Evolutionary conservation across 2,888 invertebrate species (phyloP), one percentile per base, ranked within the genome.

Genomic region (Timema podura): DNA sequence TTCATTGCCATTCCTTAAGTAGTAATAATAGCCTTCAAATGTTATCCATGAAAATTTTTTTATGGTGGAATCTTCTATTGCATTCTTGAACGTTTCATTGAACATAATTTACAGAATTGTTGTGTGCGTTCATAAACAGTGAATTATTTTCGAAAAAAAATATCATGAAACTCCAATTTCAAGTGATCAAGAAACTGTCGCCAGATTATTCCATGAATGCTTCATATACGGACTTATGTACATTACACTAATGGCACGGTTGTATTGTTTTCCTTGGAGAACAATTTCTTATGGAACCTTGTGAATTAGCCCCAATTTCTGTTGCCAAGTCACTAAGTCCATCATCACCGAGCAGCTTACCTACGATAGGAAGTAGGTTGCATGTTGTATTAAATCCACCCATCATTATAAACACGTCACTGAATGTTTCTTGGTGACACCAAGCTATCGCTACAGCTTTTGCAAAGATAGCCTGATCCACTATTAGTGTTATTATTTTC

Each of bases 201-300:
- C 30, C 30, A 61, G 45, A 61, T 61, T 2, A 61, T 45, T 44
- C 2, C 61, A 61, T 61, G 6, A 30, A 61, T 61, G 7, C 61
- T 61, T 61, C 15, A 45, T 61, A 61, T 45, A 61, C 45, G 44
- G 45, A 61, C 61, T 61, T 61, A 61, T 61, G 61, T n/a, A n/a
- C n/a, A n/a, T n/a, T 1, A 16, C 5, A 7, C 30, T 30, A 61
- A 61, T 61, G 13, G 61, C n/a, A 1, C 61, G 15, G 45, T 61
- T 8, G 61, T 16, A 2, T 44, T 61, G 61, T 45, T 61, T 61
- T 10, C 61, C 61, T 61, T 61, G 44, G 10, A 61, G 61, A 10
- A 16, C 61, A 8, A n/a, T 61, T 61, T 30, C 13, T 49, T 49
- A 49, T 49, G 49, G 49, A 49, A 16, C 30, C 61, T 5, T 61